Percentiles rank a stretch among this genome's conserved stretches.
Evolutionary conservation across 2,888 invertebrate species (phyloP).

Genomic region (Heliconius ethilla): DNA sequence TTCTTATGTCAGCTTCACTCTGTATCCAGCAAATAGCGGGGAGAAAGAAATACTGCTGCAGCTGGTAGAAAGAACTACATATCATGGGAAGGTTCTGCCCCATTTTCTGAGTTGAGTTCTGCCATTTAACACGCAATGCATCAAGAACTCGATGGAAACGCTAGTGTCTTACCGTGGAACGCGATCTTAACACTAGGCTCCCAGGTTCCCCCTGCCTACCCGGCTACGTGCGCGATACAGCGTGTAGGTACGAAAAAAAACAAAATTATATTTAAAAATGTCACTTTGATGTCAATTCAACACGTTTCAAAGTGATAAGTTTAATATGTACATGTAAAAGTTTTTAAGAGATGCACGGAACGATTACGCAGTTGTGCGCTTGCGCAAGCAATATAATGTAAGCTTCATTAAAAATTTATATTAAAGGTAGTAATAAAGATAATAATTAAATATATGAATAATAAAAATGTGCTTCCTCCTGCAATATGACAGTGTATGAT

Average conservation of each 20-base stretch:
- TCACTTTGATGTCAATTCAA: neutral
- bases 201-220: too few relatives aligned
- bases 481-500: too few relatives aligned
- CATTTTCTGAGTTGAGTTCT: too few relatives aligned
- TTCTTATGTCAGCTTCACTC: neutral
- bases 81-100: too few relatives aligned
- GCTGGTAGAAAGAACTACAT: too few relatives aligned
- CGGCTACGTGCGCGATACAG: neutral
- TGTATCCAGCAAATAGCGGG: neutral
- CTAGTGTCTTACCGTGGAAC: too few relatives aligned
- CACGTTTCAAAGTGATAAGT: neutral
- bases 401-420: constrained; percentile 4
- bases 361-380: constrained; percentile 7
- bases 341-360: neutral
- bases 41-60: too few relatives aligned
- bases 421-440: neutral
- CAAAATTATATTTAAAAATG: neutral
- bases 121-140: too few relatives aligned
- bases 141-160: too few relatives aligned
- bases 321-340: constrained; percentile 3
- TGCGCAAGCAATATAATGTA: constrained; percentile 9
- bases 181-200: too few relatives aligned
- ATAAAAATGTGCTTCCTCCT: neutral
- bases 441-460: constrained; percentile 7
- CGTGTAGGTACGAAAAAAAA: neutral